phyloP scores from a whole-genome alignment of 2,113 vertebrate species.

The Grammomys surdaster region DNA sequence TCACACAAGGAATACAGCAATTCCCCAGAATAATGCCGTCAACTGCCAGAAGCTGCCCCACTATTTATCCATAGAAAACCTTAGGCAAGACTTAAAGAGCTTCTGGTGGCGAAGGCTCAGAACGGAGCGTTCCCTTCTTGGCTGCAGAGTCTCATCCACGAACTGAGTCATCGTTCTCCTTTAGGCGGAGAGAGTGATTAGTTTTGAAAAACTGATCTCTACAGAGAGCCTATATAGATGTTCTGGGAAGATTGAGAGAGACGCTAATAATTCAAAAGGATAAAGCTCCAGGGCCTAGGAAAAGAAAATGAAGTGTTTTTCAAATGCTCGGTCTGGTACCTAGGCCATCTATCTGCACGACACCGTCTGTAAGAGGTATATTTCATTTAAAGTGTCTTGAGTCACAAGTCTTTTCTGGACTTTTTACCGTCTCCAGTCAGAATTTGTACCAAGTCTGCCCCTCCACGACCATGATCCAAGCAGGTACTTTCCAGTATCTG shows the following conservation, averaged over 20 bases:
- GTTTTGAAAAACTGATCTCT: not conserved
- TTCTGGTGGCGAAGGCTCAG: no score
- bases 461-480: not conserved
- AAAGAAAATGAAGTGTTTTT: not conserved
- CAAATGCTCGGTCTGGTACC: not conserved
- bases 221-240: not conserved
- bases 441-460: not conserved
- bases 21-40: not conserved
- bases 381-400: not conserved
- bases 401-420: not conserved
- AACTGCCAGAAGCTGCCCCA: not conserved
- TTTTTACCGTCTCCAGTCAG: not conserved
- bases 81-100: not conserved
- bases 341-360: not conserved
- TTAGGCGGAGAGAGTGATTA: not conserved
- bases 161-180: not conserved
- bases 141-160: not conserved
- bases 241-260: not conserved
- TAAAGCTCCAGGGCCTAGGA: not conserved
- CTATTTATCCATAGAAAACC: not conserved
- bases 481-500: not conserved
- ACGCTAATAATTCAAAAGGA: not conserved
- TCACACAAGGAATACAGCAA: not conserved
- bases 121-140: not conserved
- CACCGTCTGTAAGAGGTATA: not conserved